Evolutionary conservation across 2,113 vertebrate species (phyloP), one percentile per base, ranked within the genome.

Genomic region (Varanus komodoensis): DNA sequence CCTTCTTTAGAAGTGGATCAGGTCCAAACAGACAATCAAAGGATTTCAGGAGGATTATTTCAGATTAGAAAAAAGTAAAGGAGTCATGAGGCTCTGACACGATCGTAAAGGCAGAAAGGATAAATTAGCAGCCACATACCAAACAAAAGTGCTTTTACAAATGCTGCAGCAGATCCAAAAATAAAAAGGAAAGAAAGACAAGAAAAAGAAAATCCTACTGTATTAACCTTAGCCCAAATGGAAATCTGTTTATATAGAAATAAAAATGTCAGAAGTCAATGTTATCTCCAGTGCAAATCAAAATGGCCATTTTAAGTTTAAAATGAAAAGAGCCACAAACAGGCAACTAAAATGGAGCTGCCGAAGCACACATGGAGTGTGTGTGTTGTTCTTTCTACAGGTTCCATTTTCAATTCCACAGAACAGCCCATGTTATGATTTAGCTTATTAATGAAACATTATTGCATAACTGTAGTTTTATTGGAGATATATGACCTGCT

Each of bases 1-100:
- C 96, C 96, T 98, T 97, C 97, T 98, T 98, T 98, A 97, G 96
- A 97, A 98, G 98, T 99, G 98, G 98, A 99, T 97, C 96, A 83
- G 94, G 96, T 99, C 98, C 98, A 99, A 99, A 98, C 97, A 98
- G 97, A 99, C 98, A 99, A 99, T 99, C 98, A 98, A 98, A 98
- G 98, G 98, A 99, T 99, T 99, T 98, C 97, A 97, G 95, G 97
- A 96, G 98, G 98, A 99, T 99, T 99, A 99, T 98, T 98, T 98
- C 97, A 98, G 98, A 99, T 98, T 99, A 99, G 98, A 98, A 98
- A 98, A 67, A 88, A 98, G 96, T 97, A 97, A 91, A 93, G 97
- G 96, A 98, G 97, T 98, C 97, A 97, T 94, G 97, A 96, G 92
- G 97, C 96, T 97, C 97, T 98, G 98, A 98, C 98, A 98, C 97